Evolutionary conservation across 2,888 invertebrate genomes (phyloP).

Genomic region (Dryobota labecula): DNA sequence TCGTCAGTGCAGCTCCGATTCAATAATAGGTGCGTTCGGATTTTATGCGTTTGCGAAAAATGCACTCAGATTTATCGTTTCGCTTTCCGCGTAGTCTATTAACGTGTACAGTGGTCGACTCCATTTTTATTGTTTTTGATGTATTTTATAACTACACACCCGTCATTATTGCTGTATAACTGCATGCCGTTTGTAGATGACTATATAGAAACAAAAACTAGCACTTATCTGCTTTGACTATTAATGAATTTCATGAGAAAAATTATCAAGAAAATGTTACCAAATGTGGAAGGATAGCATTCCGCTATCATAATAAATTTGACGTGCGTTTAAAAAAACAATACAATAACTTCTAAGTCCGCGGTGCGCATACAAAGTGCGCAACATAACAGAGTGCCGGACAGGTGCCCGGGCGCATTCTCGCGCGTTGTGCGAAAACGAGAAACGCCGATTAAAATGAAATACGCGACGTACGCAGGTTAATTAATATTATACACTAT

Average conservation of each 20-base stretch:
- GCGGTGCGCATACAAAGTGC: conserved; percentile 73
- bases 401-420: conserved; percentile 84
- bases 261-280: conserved; percentile 26
- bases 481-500: conserved; percentile 85
- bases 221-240: conserved; percentile 1
- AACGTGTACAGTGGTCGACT: conserved; percentile 70
- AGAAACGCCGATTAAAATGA: conserved; percentile 85
- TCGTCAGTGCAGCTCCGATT: conserved; percentile 74
- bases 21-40: conserved; percentile 87
- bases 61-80: conserved; percentile 85
- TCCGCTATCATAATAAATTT: conserved; percentile 57
- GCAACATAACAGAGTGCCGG: conserved; percentile 79
- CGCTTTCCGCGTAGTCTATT: conserved; percentile 85
- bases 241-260: conserved; percentile 29
- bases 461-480: conserved; percentile 79
- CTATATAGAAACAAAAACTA: conserved; percentile 8
- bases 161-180: conserved; percentile 32
- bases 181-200: conserved; percentile 11
- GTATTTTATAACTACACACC: conserved; percentile 49
- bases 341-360: conserved; percentile 73
- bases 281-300: conserved; percentile 35
- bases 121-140: conserved; percentile 64
- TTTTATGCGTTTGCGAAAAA: conserved; percentile 90
- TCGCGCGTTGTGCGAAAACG: conserved; percentile 81
- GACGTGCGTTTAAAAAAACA: conserved; percentile 61